Conservation (phyloP, 1,140 invertebrate genomes). For the Odontomachus brunneus region DNA sequence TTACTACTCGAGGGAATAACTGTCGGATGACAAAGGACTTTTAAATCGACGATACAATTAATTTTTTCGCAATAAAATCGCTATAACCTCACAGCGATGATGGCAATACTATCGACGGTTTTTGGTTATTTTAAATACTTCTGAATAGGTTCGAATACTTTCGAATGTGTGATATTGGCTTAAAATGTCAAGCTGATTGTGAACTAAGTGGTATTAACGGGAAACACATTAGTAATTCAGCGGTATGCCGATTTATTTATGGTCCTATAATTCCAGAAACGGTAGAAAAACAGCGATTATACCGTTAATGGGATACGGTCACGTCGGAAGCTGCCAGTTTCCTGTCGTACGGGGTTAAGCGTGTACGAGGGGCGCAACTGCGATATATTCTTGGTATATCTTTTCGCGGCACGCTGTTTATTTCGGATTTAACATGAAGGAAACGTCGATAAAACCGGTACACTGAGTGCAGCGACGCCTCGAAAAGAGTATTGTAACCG, state of each 20-base stretch:
- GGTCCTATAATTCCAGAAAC: constrained; percentile 7
- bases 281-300: constrained; percentile 35
- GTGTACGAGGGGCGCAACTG: neutral
- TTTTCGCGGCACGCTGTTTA: constrained; percentile 34
- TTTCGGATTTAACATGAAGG: constrained; percentile 56
- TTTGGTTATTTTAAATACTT: too few species aligned
- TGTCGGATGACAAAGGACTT: neutral
- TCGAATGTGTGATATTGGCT: too few species aligned
- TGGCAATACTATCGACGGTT: too few species aligned
- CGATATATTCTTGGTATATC: neutral
- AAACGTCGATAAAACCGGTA: constrained; percentile 43
- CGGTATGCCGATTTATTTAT: constrained; percentile 23
- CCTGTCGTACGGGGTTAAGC: constrained; percentile 16
- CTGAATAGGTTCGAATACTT: too few species aligned
- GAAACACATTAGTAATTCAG: constrained; percentile 17
- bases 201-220: neutral
- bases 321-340: constrained; percentile 46
- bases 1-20: neutral
- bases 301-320: constrained; percentile 35
- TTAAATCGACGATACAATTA: constrained; percentile 2
- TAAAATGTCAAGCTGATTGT: constrained; percentile 22
- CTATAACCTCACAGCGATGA: neutral
- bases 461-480: constrained; percentile 9
- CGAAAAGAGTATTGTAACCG: constrained; percentile 7
- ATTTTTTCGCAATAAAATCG: neutral